Conservation (phyloP, 2,888 invertebrate species). For the Mythimna vitellina region DNA sequence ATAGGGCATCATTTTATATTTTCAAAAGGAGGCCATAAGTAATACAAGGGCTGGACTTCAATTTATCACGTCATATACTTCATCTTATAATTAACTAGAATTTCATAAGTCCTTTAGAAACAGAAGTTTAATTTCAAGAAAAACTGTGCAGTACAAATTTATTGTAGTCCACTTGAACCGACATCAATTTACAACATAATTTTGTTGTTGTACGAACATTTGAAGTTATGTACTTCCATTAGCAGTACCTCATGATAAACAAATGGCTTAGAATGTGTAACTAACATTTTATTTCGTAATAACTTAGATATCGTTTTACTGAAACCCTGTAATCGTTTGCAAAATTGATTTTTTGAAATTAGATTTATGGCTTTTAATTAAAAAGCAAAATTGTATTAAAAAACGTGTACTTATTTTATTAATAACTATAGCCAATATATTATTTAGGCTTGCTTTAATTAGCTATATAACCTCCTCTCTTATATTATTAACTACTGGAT, state of each 20-base stretch:
- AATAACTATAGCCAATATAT: neutral
- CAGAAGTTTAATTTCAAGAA: conserved; percentile 21
- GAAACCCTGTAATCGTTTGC: conserved; percentile 2
- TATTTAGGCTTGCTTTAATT: neutral
- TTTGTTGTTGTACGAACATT: conserved; percentile 7
- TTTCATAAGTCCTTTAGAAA: conserved; percentile 16
- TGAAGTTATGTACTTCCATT: conserved; percentile 38
- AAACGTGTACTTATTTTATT: neutral
- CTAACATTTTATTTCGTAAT: conserved; percentile 2
- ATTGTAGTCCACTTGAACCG: conserved; percentile 1
- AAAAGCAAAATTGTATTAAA: neutral
- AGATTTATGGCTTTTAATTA: neutral
- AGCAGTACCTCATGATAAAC: conserved; percentile 36
- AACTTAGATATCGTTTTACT: conserved; percentile 13
- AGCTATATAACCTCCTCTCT: no score
- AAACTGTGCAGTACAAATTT: neutral
- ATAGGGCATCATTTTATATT: conserved; percentile 21
- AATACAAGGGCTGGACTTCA: conserved; percentile 26
- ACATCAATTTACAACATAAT: conserved; percentile 21
- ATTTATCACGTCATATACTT: conserved; percentile 11
- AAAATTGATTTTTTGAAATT: neutral
- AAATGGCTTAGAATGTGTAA: conserved; percentile 7
- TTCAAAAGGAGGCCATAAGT: conserved; percentile 10
- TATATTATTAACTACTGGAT: neutral
- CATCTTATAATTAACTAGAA: conserved; percentile 4